Percentiles rank a stretch among this genome's conserved stretches.
Evolutionary conservation across 2,113 vertebrate species (phyloP).

Genomic region (Zosterops borbonicus): DNA sequence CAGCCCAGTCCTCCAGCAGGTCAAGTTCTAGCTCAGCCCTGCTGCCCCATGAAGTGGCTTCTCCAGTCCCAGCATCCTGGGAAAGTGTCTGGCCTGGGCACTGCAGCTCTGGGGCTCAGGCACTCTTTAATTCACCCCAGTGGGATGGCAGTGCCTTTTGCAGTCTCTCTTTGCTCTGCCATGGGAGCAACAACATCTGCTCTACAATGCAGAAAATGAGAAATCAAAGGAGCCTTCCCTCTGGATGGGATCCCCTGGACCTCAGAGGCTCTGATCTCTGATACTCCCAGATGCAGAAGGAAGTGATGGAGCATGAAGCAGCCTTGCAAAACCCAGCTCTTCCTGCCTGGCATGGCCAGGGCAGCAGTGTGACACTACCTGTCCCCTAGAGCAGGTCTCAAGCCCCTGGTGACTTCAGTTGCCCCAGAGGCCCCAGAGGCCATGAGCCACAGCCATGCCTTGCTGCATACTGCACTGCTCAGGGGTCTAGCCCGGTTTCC

Average conservation of each 20-base stretch:
- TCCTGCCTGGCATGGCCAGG: not conserved
- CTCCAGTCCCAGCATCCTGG: not conserved
- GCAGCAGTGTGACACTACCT: not conserved
- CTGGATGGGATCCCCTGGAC: not conserved
- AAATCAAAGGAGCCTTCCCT: not conserved
- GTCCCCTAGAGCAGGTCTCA: not conserved
- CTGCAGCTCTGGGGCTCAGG: not conserved
- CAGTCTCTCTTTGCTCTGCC: not conserved
- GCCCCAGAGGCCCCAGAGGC: not conserved
- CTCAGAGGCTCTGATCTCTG: not conserved
- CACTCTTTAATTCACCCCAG: not conserved
- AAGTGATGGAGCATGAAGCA: not conserved
- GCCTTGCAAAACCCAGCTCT: not conserved
- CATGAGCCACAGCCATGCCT: fast-evolving
- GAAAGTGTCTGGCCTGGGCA: not conserved
- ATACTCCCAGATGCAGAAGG: not conserved
- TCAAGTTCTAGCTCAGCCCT: not conserved
- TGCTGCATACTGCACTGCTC: fast-evolving
- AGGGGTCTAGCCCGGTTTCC: not conserved
- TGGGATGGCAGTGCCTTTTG: not conserved
- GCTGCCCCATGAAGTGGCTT: fast-evolving
- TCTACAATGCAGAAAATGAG: not conserved
- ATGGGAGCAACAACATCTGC: not conserved
- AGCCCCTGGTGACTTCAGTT: not conserved
- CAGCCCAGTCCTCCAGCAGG: not conserved